Evolutionary conservation across 37 sponge, comb jelly and placozoan genomes (phyloP).

Genomic region (Geodia barretti): DNA sequence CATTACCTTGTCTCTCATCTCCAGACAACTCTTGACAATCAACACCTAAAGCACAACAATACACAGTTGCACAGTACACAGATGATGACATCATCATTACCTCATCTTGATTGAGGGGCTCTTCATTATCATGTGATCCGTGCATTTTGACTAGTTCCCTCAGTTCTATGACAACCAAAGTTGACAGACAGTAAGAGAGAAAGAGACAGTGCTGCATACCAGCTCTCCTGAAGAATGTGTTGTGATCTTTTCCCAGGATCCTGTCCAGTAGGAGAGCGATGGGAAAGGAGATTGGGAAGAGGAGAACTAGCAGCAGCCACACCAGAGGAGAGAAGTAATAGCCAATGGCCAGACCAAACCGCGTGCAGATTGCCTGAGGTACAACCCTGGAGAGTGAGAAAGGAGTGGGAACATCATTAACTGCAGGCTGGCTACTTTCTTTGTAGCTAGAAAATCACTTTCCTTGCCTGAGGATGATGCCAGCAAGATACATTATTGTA

Average conservation of each 20-base stretch:
- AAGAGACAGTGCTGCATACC: slow-evolving; percentile 37
- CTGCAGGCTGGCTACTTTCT: not conserved
- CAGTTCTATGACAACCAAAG: slow-evolving; percentile 63
- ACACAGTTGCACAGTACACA: not conserved
- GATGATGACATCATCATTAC: not conserved
- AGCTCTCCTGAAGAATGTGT: slow-evolving; percentile 84
- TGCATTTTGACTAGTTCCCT: slow-evolving; percentile 78
- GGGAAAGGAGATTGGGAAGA: slow-evolving; percentile 75
- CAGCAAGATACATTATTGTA: too few species aligned
- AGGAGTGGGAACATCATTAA: not conserved
- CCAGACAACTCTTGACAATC: slow-evolving; percentile 64
- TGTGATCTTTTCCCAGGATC: slow-evolving; percentile 65
- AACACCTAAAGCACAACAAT: not conserved
- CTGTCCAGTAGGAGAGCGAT: slow-evolving; percentile 76
- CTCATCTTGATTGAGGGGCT: slow-evolving; percentile 80
- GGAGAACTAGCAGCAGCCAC: slow-evolving; percentile 51
- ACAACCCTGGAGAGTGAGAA: slow-evolving; percentile 54
- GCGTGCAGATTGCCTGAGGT: slow-evolving; percentile 85
- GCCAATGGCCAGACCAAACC: slow-evolving; percentile 88
- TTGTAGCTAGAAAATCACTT: too few species aligned
- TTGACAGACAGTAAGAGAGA: not conserved
- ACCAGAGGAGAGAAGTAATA: slow-evolving; percentile 87
- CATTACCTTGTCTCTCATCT: slow-evolving; percentile 75
- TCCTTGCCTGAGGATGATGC: too few species aligned
- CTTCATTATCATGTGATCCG: slow-evolving; percentile 64